These are phyloP conservation scores for Speoplatyrhinus poulsoni DNA, from an alignment of 2,113 vertebrate species.

Conservation along the genomic window DNA sequence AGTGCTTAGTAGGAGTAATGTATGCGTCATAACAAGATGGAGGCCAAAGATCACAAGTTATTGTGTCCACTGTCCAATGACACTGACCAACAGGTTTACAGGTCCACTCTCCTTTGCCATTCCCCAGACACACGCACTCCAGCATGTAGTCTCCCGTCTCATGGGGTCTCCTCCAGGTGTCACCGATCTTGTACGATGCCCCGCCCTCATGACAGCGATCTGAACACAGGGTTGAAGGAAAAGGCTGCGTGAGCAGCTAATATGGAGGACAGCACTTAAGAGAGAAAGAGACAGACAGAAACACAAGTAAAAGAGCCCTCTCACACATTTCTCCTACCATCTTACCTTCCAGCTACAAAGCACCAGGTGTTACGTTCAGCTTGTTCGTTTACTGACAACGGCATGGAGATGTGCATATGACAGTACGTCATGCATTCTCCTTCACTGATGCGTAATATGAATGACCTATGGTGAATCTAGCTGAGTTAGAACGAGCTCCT, in stretches of 20 bases:
- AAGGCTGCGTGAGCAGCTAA: background rate
- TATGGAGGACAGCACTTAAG: background rate
- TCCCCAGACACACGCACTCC: constrained; percentile 96
- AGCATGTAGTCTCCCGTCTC: constrained; percentile 94
- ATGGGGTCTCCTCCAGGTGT: constrained; percentile 93
- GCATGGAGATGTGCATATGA: constrained; percentile 4
- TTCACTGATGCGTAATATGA: background rate
- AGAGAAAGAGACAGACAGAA: background rate
- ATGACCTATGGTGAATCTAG: constrained; percentile 27
- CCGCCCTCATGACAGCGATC: constrained; percentile 96
- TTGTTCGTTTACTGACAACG: constrained; percentile 23
- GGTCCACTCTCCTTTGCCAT: constrained; percentile 97
- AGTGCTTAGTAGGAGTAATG: too few relatives aligned
- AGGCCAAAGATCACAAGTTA: too few relatives aligned
- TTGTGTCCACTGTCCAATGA: constrained; percentile 9
- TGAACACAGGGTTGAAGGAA: constrained; percentile 44
- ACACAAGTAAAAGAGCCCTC: constrained; percentile 7
- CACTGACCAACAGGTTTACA: constrained; percentile 92
- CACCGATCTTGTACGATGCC: constrained; percentile 94
- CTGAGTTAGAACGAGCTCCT: background rate
- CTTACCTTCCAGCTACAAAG: constrained; percentile 31
- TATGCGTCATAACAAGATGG: too few relatives aligned
- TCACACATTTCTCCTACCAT: constrained; percentile 37
- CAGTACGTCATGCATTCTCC: background rate
- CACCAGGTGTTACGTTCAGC: constrained; percentile 15